Conservation (phyloP, 2,888 invertebrate genomes). For the Mimachlamys varia region DNA sequence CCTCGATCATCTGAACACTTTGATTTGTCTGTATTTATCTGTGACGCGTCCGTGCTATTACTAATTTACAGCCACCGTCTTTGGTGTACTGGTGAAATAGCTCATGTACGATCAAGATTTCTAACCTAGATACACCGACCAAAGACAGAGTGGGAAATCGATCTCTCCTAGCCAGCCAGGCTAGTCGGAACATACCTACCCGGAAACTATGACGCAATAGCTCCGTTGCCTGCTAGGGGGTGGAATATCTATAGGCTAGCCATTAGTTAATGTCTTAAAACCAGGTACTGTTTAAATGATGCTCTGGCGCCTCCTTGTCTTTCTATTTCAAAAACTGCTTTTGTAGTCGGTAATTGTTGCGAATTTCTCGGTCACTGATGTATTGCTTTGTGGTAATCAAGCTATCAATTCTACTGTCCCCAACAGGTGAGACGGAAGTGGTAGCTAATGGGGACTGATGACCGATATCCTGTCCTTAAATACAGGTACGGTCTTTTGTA, state of each 20-base stretch:
- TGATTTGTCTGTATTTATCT: neutral
- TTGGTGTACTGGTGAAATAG: neutral
- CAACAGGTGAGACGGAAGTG: neutral
- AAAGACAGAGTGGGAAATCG: neutral
- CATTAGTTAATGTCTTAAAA: conserved; percentile 26
- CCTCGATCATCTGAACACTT: neutral
- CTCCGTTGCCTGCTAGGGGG: neutral
- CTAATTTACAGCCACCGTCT: neutral
- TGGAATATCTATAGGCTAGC: neutral
- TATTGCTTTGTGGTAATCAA: neutral
- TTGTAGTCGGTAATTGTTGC: neutral
- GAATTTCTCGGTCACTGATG: neutral
- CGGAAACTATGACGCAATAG: neutral
- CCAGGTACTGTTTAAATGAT: neutral
- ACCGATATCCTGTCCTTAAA: neutral
- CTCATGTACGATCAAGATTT: neutral
- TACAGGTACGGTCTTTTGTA: neutral
- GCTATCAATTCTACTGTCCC: neutral
- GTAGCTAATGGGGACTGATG: neutral
- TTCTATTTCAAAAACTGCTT: neutral
- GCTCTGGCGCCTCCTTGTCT: neutral
- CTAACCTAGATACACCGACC: neutral
- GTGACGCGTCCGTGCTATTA: neutral
- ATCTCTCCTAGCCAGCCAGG: neutral
- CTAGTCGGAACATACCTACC: neutral